phyloP scores from a whole-genome alignment of 2,888 invertebrate genomes.

The Brenthis daphne region DNA sequence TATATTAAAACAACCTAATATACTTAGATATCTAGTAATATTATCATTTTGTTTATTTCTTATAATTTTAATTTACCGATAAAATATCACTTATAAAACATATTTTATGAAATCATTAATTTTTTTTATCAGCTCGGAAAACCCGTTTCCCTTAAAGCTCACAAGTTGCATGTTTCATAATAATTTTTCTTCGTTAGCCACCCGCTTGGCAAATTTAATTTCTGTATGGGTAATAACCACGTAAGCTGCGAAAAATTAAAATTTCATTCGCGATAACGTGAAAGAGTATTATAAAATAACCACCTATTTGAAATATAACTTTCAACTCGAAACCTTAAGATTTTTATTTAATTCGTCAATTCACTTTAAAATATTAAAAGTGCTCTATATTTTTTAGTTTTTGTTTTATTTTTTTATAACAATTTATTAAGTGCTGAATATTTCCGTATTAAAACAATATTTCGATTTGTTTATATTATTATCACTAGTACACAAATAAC shows the following conservation, averaged over 20 bases:
- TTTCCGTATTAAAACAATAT: not conserved
- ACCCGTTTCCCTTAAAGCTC: conserved; percentile 35
- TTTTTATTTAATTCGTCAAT: no score
- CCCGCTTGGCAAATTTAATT: conserved; percentile 66
- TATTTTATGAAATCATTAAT: conserved; percentile 29
- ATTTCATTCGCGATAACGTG: conserved; percentile 26
- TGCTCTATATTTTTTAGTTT: not conserved
- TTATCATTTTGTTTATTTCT: no score
- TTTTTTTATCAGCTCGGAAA: conserved; percentile 35
- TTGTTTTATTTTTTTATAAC: not conserved
- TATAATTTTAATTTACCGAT: no score
- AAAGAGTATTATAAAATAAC: not conserved
- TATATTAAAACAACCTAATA: no score
- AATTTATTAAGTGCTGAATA: no score
- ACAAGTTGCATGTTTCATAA: conserved; percentile 57
- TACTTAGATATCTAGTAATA: no score
- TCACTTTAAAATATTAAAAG: no score
- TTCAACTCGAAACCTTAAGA: not conserved
- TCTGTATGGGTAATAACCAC: conserved; percentile 51
- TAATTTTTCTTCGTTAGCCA: conserved; percentile 60
- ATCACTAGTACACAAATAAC: not conserved
- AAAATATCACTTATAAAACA: not conserved
- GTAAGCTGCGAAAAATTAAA: conserved; percentile 35
- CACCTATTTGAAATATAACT: not conserved
- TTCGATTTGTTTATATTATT: conserved; percentile 2